Base-by-base conservation (phyloP, 1,140 invertebrate genomes). In the Cephus cinctus region DNA sequence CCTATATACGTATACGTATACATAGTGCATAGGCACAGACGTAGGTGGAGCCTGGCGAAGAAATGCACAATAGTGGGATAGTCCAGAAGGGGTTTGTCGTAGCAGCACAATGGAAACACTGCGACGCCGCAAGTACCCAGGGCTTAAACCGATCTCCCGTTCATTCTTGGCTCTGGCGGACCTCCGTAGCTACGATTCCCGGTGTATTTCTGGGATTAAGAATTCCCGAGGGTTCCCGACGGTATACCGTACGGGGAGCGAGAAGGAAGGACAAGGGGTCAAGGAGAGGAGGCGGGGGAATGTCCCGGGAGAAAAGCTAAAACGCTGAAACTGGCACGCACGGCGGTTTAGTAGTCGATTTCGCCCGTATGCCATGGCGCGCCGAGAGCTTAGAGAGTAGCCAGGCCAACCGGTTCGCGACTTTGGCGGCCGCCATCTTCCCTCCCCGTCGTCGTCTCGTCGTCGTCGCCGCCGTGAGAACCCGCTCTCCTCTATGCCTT, bases 351-450 rank as follows among this genome's bases (percentile, higher is more conserved):
- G 12, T 14, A 12, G 15, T 35, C 11, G 11, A 36, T n/a, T n/a
- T 12, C 8, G 8, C 27, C 12, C 12, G 12, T 8, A 30, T 8
- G 40, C 22, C 42, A 38, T 40, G 40, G 32, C 12, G 48, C 49
- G 40, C 42, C 40, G 44, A 43, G 51, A 61, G 56, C 56, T 61
- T 67, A 63, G 65, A 60, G 61, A 67, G 51, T 36, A 59, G 59
- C 63, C 57, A 59, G 46, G 59, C 58, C 63, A 73, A 76, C 71
- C 71, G 71, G 73, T 75, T 75, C 58, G 63, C 61, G 56, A 61
- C 65, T 73, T 72, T 73, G 63, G 63, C 62, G 54, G 61, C 61
- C 62, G 71, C 71, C 70, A 72, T 71, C 67, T 74, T 72, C 61
- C 56, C 64, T 53, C 34, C 8, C 19, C 12, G 9, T 65, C 59